phyloP scores from a whole-genome alignment of 2,888 invertebrate species.

The Charanyca ferruginea region DNA sequence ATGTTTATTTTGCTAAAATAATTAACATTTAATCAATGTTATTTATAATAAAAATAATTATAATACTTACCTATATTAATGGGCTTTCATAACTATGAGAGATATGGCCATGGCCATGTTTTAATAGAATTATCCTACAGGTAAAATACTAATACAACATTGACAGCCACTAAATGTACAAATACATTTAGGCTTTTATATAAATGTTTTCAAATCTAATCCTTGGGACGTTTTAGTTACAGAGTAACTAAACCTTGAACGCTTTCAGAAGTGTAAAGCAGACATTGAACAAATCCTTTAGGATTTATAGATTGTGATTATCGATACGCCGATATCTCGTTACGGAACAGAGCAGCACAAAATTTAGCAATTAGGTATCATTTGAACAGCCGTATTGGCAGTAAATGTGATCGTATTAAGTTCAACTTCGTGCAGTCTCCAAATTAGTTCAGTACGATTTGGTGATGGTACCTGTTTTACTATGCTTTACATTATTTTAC shows the following conservation, averaged over 20 bases:
- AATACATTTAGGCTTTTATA: constrained; percentile 15
- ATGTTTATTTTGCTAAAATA: too few relatives aligned
- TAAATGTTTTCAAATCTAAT: constrained; percentile 30
- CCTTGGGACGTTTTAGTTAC: constrained; percentile 21
- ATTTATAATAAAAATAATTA: too few relatives aligned
- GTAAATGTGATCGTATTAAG: constrained; percentile 52
- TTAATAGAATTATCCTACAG: neutral
- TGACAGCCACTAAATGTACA: constrained; percentile 1
- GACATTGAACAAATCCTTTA: constrained; percentile 41
- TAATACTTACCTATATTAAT: too few relatives aligned
- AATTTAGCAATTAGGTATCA: constrained; percentile 59
- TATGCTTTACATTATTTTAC: neutral
- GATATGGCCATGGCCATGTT: neutral
- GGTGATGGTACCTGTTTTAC: neutral
- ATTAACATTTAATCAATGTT: too few relatives aligned
- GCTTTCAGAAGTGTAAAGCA: constrained; percentile 37
- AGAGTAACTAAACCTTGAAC: constrained; percentile 30
- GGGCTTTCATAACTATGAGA: neutral
- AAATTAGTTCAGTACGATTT: constrained; percentile 36
- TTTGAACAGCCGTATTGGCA: constrained; percentile 47
- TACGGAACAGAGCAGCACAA: constrained; percentile 35
- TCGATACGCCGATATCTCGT: constrained; percentile 45
- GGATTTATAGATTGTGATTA: constrained; percentile 57
- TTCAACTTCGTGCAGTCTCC: constrained; percentile 40
- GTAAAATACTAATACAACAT: constrained; percentile 2